Evolutionary conservation across 2,113 vertebrate species (phyloP), one percentile per base, ranked within the genome.

Genomic region (Megatriorchis doriae): DNA sequence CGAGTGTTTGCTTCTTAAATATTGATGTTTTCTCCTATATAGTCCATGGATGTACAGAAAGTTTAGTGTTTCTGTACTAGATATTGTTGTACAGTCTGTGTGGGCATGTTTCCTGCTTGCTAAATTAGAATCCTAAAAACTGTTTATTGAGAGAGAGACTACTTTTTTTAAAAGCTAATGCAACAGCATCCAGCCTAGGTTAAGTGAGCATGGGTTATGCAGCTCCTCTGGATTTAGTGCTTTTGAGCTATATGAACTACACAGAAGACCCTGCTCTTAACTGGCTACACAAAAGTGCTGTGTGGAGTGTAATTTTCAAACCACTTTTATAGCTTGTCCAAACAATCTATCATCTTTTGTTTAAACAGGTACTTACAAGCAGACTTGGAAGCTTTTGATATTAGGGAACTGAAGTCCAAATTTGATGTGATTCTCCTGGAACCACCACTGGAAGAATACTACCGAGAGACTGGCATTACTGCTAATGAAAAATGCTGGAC

Each of bases 361-460:
- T 94, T 21, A 25, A 92, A 92, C 86, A 99, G 99, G 99, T 99
- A 99, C 93, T 98, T 99, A 67, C 99, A 99, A 96, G 99, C 99
- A 66, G 99, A 99, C 85, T 97, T 99, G 66, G 99, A 99, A 90
- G 98, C 98, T 85, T 99, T 99, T 98, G 99, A 99, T 97, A 98
- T 99, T 86, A 97, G 99, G 95, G 99, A 99, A 63, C 91, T 99
- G 59, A 99, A 99, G 73, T 99, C 99, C 86, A 99, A 99, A 96
- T 99, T 99, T 95, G 99, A 99, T 93, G 99, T 99, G 75, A 99
- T 99, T 93, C 98, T 99, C 38, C 98, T 99, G 80, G 99, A 99
- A 85, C 99, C 99, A 18, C 99, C 99, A 0, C 77, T 99, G 78
- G 99, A 99, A 95, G 99, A 99, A 67, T 99, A 99, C 90, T 99